phyloP scores from a whole-genome alignment of 2,888 invertebrate species.

The Cosmia pyralina region DNA sequence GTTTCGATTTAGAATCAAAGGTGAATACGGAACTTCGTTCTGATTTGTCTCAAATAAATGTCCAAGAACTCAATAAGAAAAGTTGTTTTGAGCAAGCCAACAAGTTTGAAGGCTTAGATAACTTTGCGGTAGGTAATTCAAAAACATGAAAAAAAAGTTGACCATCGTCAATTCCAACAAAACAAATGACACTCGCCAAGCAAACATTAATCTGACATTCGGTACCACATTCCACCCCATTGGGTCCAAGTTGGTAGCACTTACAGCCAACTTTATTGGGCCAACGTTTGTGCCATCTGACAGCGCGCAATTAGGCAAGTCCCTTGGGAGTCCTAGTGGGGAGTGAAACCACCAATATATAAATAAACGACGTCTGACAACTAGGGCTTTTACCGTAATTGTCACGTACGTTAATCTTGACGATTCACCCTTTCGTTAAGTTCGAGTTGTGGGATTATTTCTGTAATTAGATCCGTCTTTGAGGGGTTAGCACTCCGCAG shows the following conservation, averaged over 20 bases:
- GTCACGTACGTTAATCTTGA: constrained; percentile 68
- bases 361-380: constrained; percentile 61
- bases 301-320: constrained; percentile 56
- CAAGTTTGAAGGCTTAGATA: background rate
- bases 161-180: background rate
- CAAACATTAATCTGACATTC: constrained; percentile 26
- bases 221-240: constrained; percentile 24
- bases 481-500: constrained; percentile 39
- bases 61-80: background rate
- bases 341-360: constrained; percentile 59
- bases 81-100: constrained; percentile 1
- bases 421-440: constrained; percentile 62
- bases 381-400: constrained; percentile 68
- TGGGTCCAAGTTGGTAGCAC: constrained; percentile 39
- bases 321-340: constrained; percentile 49
- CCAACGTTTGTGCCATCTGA: constrained; percentile 58
- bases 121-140: background rate
- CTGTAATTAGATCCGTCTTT: constrained; percentile 62
- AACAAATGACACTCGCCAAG: constrained; percentile 25
- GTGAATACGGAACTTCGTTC: background rate
- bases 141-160: background rate
- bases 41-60: constrained; percentile 21
- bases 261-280: constrained; percentile 53
- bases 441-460: constrained; percentile 64
- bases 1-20: constrained; percentile 30